Percentiles rank a stretch among this genome's conserved stretches.
These are phyloP conservation scores for Torymus auratus DNA, from an alignment of 2,888 invertebrate species.

Conservation along the genomic window DNA sequence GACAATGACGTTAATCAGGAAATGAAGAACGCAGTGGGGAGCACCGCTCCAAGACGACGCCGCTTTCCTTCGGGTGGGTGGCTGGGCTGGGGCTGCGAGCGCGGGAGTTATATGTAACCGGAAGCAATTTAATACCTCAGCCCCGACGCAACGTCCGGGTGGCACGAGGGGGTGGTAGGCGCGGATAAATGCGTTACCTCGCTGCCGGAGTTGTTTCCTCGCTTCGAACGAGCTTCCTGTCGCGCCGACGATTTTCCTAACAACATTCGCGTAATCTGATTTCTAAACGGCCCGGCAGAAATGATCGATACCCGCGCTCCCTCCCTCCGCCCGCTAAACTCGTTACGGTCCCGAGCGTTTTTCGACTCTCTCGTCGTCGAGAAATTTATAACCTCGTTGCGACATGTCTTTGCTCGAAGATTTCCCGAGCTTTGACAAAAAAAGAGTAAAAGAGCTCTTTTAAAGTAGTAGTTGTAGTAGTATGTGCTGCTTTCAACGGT, in stretches of 20 bases:
- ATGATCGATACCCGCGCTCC: slow-evolving; percentile 48
- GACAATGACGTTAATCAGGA: slow-evolving; percentile 31
- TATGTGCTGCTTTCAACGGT: too few relatives aligned
- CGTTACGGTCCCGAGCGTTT: slow-evolving; percentile 35
- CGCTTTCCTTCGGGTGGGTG: slow-evolving; percentile 17
- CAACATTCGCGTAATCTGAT: slow-evolving; percentile 55
- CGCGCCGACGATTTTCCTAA: slow-evolving; percentile 54
- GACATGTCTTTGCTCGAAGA: background rate
- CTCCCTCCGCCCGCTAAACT: slow-evolving; percentile 2
- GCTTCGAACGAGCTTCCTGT: slow-evolving; percentile 57
- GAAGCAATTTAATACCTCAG: slow-evolving; percentile 66
- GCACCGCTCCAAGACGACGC: background rate
- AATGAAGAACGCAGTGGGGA: slow-evolving; percentile 31
- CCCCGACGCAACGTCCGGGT: slow-evolving; percentile 56
- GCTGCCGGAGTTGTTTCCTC: slow-evolving; percentile 59
- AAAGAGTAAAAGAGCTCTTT: too few relatives aligned
- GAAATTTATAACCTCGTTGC: slow-evolving; percentile 9
- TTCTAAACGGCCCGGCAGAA: slow-evolving; percentile 37
- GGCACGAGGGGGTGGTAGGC: slow-evolving; percentile 52
- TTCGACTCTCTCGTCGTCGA: background rate
- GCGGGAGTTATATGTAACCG: slow-evolving; percentile 61
- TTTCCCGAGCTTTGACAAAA: background rate
- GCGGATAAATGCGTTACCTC: slow-evolving; percentile 62
- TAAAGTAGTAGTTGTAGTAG: too few relatives aligned
- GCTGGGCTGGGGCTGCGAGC: background rate